Conservation (phyloP, 2,797 vertebrate genomes). For the Jordanella pulchra region DNA sequence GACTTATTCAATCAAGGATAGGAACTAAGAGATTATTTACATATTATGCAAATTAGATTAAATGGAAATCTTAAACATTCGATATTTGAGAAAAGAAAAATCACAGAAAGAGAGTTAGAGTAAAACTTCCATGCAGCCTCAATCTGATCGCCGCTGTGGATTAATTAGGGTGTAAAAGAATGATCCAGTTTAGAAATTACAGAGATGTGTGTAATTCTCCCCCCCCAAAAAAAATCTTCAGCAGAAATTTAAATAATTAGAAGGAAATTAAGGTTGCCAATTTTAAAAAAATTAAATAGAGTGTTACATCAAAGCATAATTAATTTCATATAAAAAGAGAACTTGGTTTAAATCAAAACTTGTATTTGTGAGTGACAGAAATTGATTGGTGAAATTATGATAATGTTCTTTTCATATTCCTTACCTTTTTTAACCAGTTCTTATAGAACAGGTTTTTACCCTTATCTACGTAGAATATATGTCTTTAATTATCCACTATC, state of each 20-base stretch:
- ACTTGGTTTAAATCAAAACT: too few relatives aligned
- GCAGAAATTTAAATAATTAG: not conserved
- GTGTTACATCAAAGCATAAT: too few relatives aligned
- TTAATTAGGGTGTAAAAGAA: not conserved
- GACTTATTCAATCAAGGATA: not conserved
- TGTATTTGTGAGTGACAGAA: too few relatives aligned
- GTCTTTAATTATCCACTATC: too few relatives aligned
- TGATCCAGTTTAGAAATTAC: not conserved
- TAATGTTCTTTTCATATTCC: too few relatives aligned
- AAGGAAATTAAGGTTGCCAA: too few relatives aligned
- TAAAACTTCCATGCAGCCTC: not conserved
- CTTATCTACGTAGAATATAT: too few relatives aligned
- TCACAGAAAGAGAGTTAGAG: not conserved
- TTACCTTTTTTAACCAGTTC: too few relatives aligned
- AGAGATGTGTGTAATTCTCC: not conserved
- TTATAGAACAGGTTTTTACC: too few relatives aligned
- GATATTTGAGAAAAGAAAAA: not conserved
- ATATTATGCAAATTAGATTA: not conserved
- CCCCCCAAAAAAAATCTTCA: not conserved
- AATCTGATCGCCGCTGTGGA: not conserved
- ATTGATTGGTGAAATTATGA: too few relatives aligned
- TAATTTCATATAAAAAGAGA: too few relatives aligned
- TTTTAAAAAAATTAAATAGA: too few relatives aligned
- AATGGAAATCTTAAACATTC: not conserved
- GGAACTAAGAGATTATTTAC: not conserved